phyloP scores from a whole-genome alignment of 2,888 invertebrate species.

The Drosophila paramelanica region DNA sequence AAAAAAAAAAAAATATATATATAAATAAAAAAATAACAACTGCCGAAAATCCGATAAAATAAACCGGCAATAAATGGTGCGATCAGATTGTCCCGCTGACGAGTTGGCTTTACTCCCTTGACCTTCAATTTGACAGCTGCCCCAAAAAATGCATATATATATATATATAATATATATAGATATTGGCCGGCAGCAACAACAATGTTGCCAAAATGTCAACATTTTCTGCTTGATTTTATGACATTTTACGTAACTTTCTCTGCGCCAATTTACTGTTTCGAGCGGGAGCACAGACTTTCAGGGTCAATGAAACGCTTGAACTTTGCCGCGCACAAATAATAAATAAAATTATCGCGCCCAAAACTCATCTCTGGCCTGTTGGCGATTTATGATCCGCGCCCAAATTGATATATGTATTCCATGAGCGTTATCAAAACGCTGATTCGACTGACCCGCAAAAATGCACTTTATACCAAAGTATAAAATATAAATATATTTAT shows the following conservation, averaged over 20 bases:
- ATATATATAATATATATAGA: not conserved
- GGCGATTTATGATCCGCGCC: constrained; percentile 9
- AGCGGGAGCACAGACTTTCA: constrained; percentile 42
- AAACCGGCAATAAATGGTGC: constrained; percentile 42
- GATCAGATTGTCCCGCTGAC: constrained; percentile 47
- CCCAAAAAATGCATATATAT: constrained; percentile 35
- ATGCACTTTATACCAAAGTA: constrained; percentile 29
- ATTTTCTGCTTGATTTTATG: constrained; percentile 66
- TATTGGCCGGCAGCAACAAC: constrained; percentile 12
- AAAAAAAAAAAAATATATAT: not conserved
- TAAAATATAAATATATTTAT: not conserved
- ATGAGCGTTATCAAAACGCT: constrained; percentile 47
- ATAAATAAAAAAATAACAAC: too few species aligned
- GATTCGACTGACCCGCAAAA: constrained; percentile 47
- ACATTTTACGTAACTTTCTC: constrained; percentile 76
- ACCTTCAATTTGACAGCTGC: constrained; percentile 65
- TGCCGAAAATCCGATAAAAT: constrained; percentile 33
- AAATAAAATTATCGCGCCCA: constrained; percentile 53
- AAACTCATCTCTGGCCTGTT: constrained; percentile 36
- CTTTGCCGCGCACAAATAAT: constrained; percentile 46
- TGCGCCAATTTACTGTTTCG: constrained; percentile 31
- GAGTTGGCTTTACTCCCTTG: constrained; percentile 60
- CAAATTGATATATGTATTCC: not conserved
- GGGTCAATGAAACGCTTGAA: constrained; percentile 73
- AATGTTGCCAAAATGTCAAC: constrained; percentile 46